Percentiles rank a stretch among this genome's conserved stretches.
Evolutionary conservation across 1,140 invertebrate genomes (phyloP).

Genomic region (Solenopsis fugax): DNA sequence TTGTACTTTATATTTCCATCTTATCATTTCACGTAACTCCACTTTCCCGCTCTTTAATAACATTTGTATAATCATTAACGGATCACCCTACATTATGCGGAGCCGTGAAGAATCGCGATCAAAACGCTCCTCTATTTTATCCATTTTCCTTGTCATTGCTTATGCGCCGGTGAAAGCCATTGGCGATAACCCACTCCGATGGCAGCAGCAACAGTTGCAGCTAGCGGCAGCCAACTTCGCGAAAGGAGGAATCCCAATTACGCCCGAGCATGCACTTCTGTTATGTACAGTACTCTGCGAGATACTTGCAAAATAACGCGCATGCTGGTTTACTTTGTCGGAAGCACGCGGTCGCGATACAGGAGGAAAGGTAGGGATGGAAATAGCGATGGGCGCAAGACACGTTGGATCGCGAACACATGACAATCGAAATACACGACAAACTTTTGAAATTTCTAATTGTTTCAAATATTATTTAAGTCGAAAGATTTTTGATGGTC

Average conservation of each 20-base stretch:
- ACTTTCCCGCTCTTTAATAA: slow-evolving; percentile 21
- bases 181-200: slow-evolving; percentile 71
- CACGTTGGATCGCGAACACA: background rate
- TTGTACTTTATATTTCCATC: background rate
- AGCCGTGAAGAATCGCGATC: slow-evolving; percentile 12
- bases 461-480: background rate
- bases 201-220: slow-evolving; percentile 54
- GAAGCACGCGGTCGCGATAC: slow-evolving; percentile 28
- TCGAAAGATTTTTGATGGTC: background rate
- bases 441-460: background rate
- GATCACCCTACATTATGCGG: background rate
- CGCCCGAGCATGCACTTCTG: slow-evolving; percentile 45
- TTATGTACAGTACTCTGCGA: slow-evolving; percentile 27
- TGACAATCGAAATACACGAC: background rate
- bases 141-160: slow-evolving; percentile 68
- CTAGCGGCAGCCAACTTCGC: slow-evolving; percentile 50
- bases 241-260: slow-evolving; percentile 73
- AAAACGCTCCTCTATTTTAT: background rate
- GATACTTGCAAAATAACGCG: slow-evolving; percentile 48
- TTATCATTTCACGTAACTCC: slow-evolving; percentile 17
- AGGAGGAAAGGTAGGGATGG: background rate
- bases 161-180: slow-evolving; percentile 67
- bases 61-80: slow-evolving; percentile 16
- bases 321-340: slow-evolving; percentile 69
- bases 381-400: background rate